Percentiles rank a stretch among this genome's conserved stretches.
phyloP scores from a whole-genome alignment of 2,113 vertebrate species.

The Bothrops jararaca region DNA sequence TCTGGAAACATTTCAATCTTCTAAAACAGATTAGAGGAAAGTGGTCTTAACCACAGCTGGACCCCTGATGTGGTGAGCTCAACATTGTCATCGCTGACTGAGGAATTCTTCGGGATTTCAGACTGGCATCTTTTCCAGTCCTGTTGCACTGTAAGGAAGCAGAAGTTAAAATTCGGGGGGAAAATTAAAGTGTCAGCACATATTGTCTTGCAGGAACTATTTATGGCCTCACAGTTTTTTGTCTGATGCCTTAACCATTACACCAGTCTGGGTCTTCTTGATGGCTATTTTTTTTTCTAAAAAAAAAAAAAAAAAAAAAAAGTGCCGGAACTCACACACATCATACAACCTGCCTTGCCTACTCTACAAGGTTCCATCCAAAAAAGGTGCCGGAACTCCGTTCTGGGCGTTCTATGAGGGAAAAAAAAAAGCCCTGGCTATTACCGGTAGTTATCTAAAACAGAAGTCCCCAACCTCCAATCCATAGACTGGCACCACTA shows the following conservation, averaged over 20 bases:
- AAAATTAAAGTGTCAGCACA: neutral
- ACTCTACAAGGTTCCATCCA: too few relatives aligned
- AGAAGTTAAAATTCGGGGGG: neutral
- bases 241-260: neutral
- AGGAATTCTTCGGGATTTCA: neutral
- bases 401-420: too few relatives aligned
- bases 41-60: neutral
- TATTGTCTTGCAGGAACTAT: neutral
- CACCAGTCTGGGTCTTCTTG: neutral
- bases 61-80: neutral
- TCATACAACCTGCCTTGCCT: too few relatives aligned
- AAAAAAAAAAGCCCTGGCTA: neutral
- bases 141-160: neutral
- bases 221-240: neutral
- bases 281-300: neutral
- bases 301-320: too few relatives aligned
- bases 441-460: neutral
- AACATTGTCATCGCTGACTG: neutral
- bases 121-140: neutral
- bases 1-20: neutral
- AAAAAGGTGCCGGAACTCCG: too few relatives aligned
- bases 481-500: too few relatives aligned
- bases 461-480: too few relatives aligned
- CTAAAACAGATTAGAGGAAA: neutral
- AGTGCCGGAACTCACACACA: too few relatives aligned